phyloP scores from a whole-genome alignment of 2,113 vertebrate genomes.

The Orcinus orca region DNA sequence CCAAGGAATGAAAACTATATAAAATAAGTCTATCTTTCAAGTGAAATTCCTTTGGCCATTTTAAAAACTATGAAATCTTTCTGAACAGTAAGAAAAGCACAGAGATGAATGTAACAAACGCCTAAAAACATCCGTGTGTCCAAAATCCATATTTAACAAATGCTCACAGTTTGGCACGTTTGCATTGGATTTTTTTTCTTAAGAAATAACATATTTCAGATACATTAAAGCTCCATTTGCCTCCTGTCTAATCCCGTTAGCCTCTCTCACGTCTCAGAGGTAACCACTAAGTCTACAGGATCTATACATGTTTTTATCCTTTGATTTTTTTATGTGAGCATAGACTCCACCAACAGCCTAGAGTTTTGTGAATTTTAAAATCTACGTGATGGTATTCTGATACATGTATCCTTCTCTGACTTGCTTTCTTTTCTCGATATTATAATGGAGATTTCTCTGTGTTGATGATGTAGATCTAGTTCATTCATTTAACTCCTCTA shows the following conservation, averaged over 20 bases:
- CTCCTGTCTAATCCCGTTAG: neutral
- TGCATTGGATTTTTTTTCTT: neutral
- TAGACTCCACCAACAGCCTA: no score
- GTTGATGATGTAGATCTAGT: neutral
- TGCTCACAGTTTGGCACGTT: neutral
- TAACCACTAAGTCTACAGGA: neutral
- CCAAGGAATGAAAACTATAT: neutral
- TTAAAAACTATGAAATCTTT: neutral
- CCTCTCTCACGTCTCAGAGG: neutral
- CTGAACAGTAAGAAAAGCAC: neutral
- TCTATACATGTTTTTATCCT: neutral
- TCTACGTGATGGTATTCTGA: neutral
- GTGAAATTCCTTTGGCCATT: neutral
- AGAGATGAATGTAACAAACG: neutral
- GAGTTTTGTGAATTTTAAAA: neutral
- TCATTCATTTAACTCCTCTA: neutral
- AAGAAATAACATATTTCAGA: neutral
- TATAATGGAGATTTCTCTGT: neutral
- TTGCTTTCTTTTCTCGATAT: neutral
- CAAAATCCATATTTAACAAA: slow-evolving; percentile 18
- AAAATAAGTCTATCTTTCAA: neutral
- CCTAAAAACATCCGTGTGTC: neutral
- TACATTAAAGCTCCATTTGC: neutral
- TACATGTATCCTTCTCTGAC: neutral
- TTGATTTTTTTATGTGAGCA: neutral